Conservation (phyloP, 2,113 vertebrate species). For the Nothobranchius kuhntae region DNA sequence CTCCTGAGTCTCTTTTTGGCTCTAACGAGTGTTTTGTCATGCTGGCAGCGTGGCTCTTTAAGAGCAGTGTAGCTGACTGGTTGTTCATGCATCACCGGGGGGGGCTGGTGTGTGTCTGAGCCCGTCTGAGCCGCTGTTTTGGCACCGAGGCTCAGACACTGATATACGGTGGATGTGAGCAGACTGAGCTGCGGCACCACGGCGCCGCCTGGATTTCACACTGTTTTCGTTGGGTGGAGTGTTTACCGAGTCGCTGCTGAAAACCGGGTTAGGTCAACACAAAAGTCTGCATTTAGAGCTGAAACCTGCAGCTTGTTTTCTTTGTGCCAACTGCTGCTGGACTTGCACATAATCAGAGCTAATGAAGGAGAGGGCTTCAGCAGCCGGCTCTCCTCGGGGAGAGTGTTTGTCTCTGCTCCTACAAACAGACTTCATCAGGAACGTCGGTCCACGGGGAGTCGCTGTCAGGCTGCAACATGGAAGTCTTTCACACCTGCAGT, state of each 20-base stretch:
- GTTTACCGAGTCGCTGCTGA: conserved; percentile 7
- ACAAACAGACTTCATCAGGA: conserved; percentile 16
- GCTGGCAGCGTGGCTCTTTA: not conserved
- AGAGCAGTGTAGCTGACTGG: not conserved
- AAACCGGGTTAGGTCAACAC: conserved; percentile 2
- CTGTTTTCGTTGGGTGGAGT: not conserved
- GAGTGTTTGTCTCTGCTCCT: not conserved
- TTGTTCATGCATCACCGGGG: conserved; percentile 2
- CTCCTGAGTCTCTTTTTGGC: too few species aligned
- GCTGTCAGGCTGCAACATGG: not conserved
- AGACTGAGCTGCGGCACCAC: not conserved
- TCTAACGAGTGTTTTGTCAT: not conserved
- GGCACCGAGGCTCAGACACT: not conserved
- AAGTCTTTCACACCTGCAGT: too few species aligned
- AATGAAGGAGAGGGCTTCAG: conserved; percentile 10
- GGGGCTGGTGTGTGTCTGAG: not conserved
- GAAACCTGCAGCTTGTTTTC: conserved; percentile 8
- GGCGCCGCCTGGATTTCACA: conserved; percentile 18
- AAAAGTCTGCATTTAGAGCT: not conserved
- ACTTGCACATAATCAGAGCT: conserved; percentile 4
- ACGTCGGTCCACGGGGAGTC: not conserved
- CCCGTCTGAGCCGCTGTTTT: conserved; percentile 1
- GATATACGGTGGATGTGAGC: not conserved
- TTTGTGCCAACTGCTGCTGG: not conserved
- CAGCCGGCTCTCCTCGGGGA: not conserved